A percentile compares a stretch with the other conserved stretches of the same genome.
These are phyloP conservation scores for Ceyx margarethae DNA, from an alignment of 2,113 vertebrate genomes.

Conservation along the genomic window DNA sequence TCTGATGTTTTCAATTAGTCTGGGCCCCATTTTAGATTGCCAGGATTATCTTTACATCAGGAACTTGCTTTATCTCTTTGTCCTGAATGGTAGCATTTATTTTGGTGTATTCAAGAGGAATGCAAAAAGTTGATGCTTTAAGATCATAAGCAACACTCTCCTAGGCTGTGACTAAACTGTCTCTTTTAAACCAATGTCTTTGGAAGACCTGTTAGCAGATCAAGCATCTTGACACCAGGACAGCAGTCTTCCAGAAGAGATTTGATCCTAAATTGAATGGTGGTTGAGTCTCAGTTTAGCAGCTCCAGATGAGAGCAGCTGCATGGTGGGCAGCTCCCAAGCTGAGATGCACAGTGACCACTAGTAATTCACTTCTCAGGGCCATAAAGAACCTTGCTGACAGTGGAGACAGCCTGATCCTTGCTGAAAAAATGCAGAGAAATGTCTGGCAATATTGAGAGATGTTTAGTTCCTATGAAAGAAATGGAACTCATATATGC, in stretches of 20 bases:
- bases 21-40: not conserved
- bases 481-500: not conserved
- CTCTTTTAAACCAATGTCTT: not conserved
- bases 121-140: not conserved
- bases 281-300: not conserved
- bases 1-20: not conserved
- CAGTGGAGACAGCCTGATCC: not conserved
- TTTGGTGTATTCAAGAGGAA: not conserved
- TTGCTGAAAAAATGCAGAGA: not conserved
- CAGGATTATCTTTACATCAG: not conserved
- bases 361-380: not conserved
- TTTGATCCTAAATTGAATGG: not conserved
- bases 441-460: not conserved
- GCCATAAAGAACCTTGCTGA: fast-evolving
- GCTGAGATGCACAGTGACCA: not conserved
- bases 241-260: not conserved
- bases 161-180: not conserved
- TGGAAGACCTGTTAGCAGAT: not conserved
- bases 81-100: not conserved
- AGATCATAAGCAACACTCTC: not conserved
- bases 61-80: not conserved
- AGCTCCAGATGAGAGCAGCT: not conserved
- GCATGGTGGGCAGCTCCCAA: not conserved
- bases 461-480: not conserved
- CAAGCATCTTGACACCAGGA: not conserved